phyloP scores from a whole-genome alignment of 2,888 invertebrate species.

The Parasteatoda lunata region DNA sequence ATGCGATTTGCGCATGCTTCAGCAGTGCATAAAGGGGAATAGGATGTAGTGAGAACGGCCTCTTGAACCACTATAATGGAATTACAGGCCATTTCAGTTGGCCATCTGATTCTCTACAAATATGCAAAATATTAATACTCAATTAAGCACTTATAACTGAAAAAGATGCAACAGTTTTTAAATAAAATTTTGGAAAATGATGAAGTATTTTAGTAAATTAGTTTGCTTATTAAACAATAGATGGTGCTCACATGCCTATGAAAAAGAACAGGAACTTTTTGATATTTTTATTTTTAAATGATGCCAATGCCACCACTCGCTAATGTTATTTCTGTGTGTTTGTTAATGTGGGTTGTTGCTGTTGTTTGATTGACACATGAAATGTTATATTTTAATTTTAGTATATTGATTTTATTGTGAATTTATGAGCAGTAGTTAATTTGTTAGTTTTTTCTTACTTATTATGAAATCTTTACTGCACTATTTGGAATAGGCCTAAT shows the following conservation, averaged over 20 bases:
- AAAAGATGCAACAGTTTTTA: too few relatives aligned
- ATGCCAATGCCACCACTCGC: conserved; percentile 3
- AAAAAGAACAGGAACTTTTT: neutral
- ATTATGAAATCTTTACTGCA: neutral
- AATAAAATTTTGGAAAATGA: too few relatives aligned
- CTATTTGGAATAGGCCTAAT: neutral
- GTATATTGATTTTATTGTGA: too few relatives aligned
- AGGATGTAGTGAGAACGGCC: too few relatives aligned
- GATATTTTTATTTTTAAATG: neutral
- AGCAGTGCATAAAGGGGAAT: too few relatives aligned
- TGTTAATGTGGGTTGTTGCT: neutral
- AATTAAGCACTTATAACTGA: too few relatives aligned
- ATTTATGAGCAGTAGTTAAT: too few relatives aligned
- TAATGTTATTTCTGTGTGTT: neutral
- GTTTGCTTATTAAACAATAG: neutral
- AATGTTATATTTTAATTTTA: neutral
- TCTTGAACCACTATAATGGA: too few relatives aligned
- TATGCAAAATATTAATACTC: too few relatives aligned
- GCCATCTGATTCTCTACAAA: too few relatives aligned
- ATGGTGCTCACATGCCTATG: neutral
- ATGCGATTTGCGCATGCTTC: too few relatives aligned
- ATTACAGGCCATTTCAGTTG: too few relatives aligned
- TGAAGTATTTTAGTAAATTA: neutral
- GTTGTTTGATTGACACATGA: neutral
- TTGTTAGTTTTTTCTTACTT: neutral